Evolutionary conservation across 2,797 vertebrate genomes (phyloP), one percentile per base, ranked within the genome.

Genomic region (Cirrhinus molitorella): DNA sequence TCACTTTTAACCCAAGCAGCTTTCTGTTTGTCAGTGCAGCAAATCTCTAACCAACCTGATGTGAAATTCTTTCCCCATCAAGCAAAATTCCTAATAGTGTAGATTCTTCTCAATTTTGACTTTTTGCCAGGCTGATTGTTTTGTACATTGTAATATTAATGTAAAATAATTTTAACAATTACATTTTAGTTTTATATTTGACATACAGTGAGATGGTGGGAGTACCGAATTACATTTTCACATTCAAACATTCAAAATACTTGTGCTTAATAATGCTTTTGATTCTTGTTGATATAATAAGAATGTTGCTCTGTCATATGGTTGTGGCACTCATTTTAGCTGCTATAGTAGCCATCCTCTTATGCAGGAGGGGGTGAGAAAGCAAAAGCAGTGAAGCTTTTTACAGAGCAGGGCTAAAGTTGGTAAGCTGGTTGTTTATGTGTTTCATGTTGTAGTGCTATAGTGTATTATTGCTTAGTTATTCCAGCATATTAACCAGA

Each of bases 261-360:
- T 63, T 80, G 47, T 79, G 83, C 37, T 78, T 73, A 61, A 43
- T 81, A 78, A 84, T 75, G 67, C 66, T 83, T 51, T 84, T 61
- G 81, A 53, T 70, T 77, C 79, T 85, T 21, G 85, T 34, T 57
- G 80, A 86, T 57, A 77, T 81, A 25, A 66, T 72, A 0, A 53
- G 43, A 66, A 82, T 77, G 34, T 25, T 57, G 67, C 65, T 77
- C 71, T 63, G 77, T 55, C 75, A 57, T 63, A 37, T 81, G 71
- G 49, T 84, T 90, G 90, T 93, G 93, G 91, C 89, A 89, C 92
- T 85, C 87, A 16, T 86, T 75, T 79, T 91, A 92, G 92, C 92
- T 93, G 91, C 90, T 86, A 76, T 43, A 43, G 40, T 43, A 43
- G 37, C 37, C 7, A 6, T 40, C 37, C 37, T 40, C 37, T 40